Conservation (phyloP, 2,797 vertebrate species). For the Aselliscus stoliczkanus region DNA sequence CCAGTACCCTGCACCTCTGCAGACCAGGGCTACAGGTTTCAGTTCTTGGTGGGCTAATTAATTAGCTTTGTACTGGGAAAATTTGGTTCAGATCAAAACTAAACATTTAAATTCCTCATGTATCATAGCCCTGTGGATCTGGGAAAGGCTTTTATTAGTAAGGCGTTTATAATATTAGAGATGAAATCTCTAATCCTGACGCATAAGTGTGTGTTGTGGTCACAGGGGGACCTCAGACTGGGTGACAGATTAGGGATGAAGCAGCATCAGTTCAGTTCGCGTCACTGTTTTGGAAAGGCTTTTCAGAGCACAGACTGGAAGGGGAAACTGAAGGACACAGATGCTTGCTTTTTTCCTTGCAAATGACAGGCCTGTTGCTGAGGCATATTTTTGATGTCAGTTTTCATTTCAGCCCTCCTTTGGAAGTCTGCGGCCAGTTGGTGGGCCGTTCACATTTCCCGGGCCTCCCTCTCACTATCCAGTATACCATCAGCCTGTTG, state of each 20-base stretch:
- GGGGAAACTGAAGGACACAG: conserved; percentile 57
- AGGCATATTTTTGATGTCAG: conserved; percentile 54
- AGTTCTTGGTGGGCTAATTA: conserved; percentile 68
- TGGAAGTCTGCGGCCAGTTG: conserved; percentile 3
- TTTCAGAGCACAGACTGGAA: not conserved
- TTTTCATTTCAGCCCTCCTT: conserved; percentile 58
- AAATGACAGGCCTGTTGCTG: conserved; percentile 53
- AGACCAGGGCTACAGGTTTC: conserved; percentile 45
- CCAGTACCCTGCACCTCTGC: conserved; percentile 33
- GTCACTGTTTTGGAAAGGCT: conserved; percentile 9
- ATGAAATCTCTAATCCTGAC: not conserved
- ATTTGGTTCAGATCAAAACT: conserved; percentile 41
- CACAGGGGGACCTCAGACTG: not conserved
- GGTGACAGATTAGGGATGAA: not conserved
- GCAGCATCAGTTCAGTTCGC: not conserved
- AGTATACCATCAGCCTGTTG: not conserved
- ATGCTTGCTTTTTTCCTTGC: not conserved
- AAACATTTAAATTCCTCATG: conserved; percentile 30
- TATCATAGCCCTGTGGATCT: not conserved
- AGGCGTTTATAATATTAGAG: conserved; percentile 23
- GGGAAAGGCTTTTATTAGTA: conserved; percentile 43
- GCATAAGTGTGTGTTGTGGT: not conserved
- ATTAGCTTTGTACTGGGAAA: conserved; percentile 55
- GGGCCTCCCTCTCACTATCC: not conserved
- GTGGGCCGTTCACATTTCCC: not conserved